Conservation (phyloP, 1,140 invertebrate species). For the roundworm (Caenorhabditis elegans) region DNA sequence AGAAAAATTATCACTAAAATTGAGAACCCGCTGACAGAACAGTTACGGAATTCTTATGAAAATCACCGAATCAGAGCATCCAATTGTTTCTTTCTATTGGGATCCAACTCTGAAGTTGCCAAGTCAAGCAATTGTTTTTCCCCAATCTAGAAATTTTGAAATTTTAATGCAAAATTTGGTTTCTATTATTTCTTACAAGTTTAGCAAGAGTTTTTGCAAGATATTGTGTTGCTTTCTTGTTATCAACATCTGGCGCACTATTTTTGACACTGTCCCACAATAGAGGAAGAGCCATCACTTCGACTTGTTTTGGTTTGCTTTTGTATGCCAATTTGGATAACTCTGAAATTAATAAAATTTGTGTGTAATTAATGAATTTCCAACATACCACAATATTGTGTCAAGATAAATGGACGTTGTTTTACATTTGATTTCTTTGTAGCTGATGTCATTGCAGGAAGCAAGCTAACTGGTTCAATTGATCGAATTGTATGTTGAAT, state of each 20-base stretch:
- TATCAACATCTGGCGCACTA: conserved; percentile 1
- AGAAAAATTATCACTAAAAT: conserved; percentile 10
- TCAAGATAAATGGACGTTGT: conserved; percentile 33
- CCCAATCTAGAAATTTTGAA: conserved; percentile 30
- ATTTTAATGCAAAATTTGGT: not conserved
- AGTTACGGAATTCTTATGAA: not conserved
- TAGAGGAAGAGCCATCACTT: conserved; percentile 30
- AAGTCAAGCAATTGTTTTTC: conserved; percentile 15
- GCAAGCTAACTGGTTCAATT: conserved; percentile 35
- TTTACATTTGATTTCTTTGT: conserved; percentile 42
- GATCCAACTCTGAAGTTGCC: conserved; percentile 32
- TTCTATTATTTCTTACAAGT: not conserved
- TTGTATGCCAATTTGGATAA: conserved; percentile 12
- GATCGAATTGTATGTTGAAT: conserved; percentile 28
- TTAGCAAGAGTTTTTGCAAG: not conserved
- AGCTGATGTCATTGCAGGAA: conserved; percentile 34
- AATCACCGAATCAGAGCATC: conserved; percentile 17
- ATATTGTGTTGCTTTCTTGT: conserved; percentile 3
- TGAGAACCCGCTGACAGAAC: not conserved
- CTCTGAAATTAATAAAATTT: conserved; percentile 4
- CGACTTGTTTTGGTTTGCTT: conserved; percentile 44
- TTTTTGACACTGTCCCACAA: conserved; percentile 34
- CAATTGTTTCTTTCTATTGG: conserved; percentile 27
- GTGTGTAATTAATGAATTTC: not conserved
- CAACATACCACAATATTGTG: conserved; percentile 23